Conservation (phyloP, 2,797 vertebrate species). For the Helarctos malayanus region DNA sequence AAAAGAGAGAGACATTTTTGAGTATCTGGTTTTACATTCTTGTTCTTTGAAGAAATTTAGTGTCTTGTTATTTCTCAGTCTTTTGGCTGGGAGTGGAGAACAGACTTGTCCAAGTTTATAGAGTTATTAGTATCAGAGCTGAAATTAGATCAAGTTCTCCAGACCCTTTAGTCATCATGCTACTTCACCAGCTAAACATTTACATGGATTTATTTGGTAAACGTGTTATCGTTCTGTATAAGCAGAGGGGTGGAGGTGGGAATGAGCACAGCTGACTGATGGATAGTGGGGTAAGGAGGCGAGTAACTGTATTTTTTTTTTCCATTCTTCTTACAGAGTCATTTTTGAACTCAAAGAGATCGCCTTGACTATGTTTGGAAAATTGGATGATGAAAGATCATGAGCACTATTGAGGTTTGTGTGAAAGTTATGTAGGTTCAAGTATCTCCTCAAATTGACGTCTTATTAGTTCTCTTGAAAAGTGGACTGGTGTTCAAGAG, state of each 20-base stretch:
- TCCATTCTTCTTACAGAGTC: neutral
- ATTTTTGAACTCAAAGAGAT: neutral
- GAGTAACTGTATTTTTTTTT: neutral
- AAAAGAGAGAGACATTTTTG: neutral
- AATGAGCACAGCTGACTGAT: neutral
- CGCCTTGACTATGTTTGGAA: slow-evolving; percentile 31
- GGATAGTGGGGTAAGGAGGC: neutral
- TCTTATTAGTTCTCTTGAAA: neutral
- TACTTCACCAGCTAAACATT: neutral
- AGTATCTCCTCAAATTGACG: slow-evolving; percentile 29
- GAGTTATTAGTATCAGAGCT: neutral
- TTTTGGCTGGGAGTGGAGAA: slow-evolving; percentile 17
- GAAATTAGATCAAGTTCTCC: neutral
- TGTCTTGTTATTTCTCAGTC: neutral
- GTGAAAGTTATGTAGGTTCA: neutral
- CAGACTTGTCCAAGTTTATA: neutral
- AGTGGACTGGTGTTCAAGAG: slow-evolving; percentile 18
- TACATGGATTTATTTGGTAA: neutral
- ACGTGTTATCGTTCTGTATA: neutral
- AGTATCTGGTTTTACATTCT: slow-evolving; percentile 17
- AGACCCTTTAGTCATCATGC: neutral
- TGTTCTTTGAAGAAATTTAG: slow-evolving; percentile 37
- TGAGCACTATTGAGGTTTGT: neutral
- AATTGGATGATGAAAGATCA: neutral
- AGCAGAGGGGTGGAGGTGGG: neutral